A percentile compares a stretch with the other conserved stretches of the same genome.
phyloP scores from a whole-genome alignment of 2,888 invertebrate species.

The Erebia aethiops region DNA sequence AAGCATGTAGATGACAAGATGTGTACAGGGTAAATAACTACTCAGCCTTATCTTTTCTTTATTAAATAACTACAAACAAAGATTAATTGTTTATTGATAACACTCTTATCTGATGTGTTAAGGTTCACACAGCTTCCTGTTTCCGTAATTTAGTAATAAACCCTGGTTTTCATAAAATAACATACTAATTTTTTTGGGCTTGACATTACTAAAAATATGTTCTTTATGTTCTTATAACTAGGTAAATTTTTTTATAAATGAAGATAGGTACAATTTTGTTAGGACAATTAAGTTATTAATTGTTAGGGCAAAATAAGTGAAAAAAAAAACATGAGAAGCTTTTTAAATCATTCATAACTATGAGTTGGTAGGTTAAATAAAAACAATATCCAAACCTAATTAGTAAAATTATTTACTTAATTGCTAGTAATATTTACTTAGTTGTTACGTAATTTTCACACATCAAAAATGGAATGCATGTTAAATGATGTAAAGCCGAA shows the following conservation, averaged over 20 bases:
- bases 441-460: neutral
- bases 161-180: neutral
- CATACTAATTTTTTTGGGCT: too few relatives aligned
- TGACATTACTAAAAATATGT: too few relatives aligned
- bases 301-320: too few relatives aligned
- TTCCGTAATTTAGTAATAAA: constrained; percentile 15
- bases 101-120: constrained; percentile 19
- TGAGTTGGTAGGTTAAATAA: neutral
- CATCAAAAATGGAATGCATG: neutral
- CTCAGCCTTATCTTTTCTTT: constrained; percentile 18
- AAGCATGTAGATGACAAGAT: neutral
- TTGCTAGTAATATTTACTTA: neutral
- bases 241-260: too few relatives aligned
- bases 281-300: too few relatives aligned
- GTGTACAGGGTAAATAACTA: constrained; percentile 10
- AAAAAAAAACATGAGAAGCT: too few relatives aligned
- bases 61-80: constrained; percentile 19
- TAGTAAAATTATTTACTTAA: neutral
- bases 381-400: neutral
- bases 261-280: too few relatives aligned
- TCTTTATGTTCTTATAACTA: too few relatives aligned
- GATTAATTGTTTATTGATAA: constrained; percentile 23
- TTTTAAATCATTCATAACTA: neutral
- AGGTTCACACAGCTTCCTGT: constrained; percentile 16
- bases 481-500: constrained; percentile 30